phyloP scores from a whole-genome alignment of 2,113 vertebrate species.

The Cyanistes caeruleus region DNA sequence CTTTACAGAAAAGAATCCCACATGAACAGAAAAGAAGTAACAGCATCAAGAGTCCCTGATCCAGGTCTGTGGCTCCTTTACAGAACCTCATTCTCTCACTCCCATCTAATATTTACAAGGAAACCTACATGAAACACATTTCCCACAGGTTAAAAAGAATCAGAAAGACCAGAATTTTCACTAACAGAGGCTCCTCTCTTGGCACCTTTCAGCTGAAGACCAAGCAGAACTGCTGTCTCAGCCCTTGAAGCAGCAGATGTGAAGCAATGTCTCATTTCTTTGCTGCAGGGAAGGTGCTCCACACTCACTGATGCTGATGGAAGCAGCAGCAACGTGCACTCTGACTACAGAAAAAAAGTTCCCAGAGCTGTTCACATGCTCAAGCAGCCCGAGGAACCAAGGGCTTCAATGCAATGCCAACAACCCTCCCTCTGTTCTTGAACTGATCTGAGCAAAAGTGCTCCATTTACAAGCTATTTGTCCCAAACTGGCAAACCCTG shows the following conservation, averaged over 20 bases:
- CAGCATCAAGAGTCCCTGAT: not conserved
- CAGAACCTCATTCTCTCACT: not conserved
- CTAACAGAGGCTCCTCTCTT: not conserved
- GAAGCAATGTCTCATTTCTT: not conserved
- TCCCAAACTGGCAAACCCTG: not conserved
- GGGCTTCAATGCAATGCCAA: not conserved
- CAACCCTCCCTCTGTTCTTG: not conserved
- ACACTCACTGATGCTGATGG: accelerated
- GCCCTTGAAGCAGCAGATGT: not conserved
- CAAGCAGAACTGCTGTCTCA: not conserved
- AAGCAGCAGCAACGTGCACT: not conserved
- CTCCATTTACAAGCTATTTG: not conserved
- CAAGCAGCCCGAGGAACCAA: accelerated
- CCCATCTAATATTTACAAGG: not conserved
- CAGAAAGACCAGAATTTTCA: not conserved
- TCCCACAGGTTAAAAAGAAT: not conserved
- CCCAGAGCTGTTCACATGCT: not conserved
- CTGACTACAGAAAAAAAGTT: accelerated
- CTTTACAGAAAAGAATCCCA: not conserved
- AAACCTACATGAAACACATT: not conserved
- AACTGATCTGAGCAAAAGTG: accelerated
- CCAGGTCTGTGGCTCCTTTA: not conserved
- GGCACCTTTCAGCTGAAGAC: not conserved
- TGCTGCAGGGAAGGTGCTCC: not conserved
- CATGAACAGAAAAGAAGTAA: not conserved